These are phyloP conservation scores for Pilophorus perplexus DNA, from an alignment of 2,888 invertebrate genomes.

Conservation along the genomic window DNA sequence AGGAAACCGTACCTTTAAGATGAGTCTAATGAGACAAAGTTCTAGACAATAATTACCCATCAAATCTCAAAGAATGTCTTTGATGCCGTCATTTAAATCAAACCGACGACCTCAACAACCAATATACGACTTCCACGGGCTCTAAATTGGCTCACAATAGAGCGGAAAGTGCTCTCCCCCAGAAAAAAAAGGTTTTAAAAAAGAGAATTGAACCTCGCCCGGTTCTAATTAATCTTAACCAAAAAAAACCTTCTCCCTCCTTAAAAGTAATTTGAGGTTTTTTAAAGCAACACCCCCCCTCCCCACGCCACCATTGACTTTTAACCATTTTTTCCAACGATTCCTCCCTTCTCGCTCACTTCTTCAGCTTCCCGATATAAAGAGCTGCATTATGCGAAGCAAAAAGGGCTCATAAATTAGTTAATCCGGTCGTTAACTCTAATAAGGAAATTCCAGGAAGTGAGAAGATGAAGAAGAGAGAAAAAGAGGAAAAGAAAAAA, in stretches of 20 bases:
- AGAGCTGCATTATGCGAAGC: slow-evolving; percentile 32
- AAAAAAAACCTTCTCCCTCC: not conserved
- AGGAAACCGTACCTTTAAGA: too few relatives aligned
- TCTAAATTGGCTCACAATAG: slow-evolving; percentile 29
- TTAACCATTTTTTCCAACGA: slow-evolving; percentile 6
- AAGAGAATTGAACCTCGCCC: not conserved
- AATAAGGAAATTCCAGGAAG: slow-evolving; percentile 37
- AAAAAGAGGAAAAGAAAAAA: not conserved
- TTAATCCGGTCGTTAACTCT: slow-evolving; percentile 39
- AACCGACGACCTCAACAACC: too few relatives aligned
- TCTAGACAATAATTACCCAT: too few relatives aligned
- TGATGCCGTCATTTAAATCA: too few relatives aligned
- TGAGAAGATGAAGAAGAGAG: slow-evolving; percentile 13
- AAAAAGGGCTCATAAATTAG: slow-evolving; percentile 36
- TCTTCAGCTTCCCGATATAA: slow-evolving; percentile 5
- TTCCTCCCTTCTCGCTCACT: not conserved
- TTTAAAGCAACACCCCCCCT: slow-evolving; percentile 32
- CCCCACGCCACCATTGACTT: not conserved
- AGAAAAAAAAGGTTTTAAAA: not conserved
- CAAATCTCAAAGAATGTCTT: too few relatives aligned
- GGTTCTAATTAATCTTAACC: slow-evolving; percentile 30
- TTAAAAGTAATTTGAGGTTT: slow-evolving; percentile 36
- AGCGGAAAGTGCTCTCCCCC: not conserved
- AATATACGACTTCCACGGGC: too few relatives aligned
- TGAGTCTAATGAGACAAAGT: too few relatives aligned